phyloP scores from a whole-genome alignment of 1,140 invertebrate genomes.

The Lycorma delicatula region DNA sequence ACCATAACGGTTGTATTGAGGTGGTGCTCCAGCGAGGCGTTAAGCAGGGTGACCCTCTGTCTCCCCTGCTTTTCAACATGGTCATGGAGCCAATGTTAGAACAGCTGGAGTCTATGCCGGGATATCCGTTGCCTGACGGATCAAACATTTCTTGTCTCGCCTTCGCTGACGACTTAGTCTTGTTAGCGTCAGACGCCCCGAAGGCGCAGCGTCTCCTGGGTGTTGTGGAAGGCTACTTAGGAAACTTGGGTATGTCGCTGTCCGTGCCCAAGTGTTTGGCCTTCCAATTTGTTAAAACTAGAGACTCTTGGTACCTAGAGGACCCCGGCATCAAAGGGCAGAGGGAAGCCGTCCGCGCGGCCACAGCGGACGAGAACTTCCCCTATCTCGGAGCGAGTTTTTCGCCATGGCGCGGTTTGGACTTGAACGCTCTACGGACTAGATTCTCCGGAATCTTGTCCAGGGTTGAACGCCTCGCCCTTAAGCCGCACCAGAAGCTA shows the following conservation, averaged over 20 bases:
- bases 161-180: constrained; percentile 17
- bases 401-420: constrained; percentile 1
- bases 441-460: neutral
- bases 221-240: neutral
- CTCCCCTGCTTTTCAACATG: constrained; percentile 33
- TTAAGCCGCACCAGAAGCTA: constrained; percentile 14
- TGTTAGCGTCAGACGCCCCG: constrained; percentile 1
- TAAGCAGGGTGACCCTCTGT: constrained; percentile 33
- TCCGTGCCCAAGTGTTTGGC: constrained; percentile 14
- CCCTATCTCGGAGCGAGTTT: constrained; percentile 22
- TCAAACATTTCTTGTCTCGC: constrained; percentile 5
- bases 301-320: constrained; percentile 11
- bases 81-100: constrained; percentile 28
- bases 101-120: neutral
- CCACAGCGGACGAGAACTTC: neutral
- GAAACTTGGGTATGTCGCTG: neutral
- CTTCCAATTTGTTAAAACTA: neutral
- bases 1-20: neutral
- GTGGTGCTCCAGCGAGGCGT: constrained; percentile 24
- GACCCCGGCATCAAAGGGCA: constrained; percentile 5
- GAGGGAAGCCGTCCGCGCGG: neutral
- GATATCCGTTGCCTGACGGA: neutral
- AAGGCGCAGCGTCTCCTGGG: neutral
- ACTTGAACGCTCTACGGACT: neutral
- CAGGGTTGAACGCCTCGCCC: neutral